Conservation (phyloP, 2,888 invertebrate genomes). For the Torymus auratus region DNA sequence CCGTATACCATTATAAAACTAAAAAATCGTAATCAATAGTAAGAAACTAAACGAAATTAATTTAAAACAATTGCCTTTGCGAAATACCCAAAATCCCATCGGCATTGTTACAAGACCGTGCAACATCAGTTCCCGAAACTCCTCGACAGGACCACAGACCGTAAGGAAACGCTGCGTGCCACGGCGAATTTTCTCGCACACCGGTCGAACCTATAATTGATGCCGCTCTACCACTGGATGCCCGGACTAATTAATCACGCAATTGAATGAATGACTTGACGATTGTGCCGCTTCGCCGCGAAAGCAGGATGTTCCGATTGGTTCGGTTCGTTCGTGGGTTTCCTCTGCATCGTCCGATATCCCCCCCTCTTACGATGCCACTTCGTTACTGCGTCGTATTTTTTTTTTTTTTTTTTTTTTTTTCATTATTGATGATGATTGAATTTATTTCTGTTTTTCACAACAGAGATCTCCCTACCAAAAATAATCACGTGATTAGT, state of each 20-base stretch:
- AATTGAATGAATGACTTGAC: constrained; percentile 53
- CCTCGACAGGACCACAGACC: too few relatives aligned
- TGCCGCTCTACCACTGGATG: constrained; percentile 8
- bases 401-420: not conserved
- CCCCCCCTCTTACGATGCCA: not conserved
- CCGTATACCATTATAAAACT: too few relatives aligned
- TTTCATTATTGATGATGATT: not conserved
- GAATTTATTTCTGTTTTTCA: too few relatives aligned
- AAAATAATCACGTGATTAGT: too few relatives aligned
- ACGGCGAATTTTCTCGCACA: constrained; percentile 37
- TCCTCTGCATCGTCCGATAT: not conserved
- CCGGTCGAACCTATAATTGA: constrained; percentile 44
- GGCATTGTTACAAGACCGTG: too few relatives aligned
- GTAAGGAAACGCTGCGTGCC: constrained; percentile 7
- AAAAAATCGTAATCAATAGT: too few relatives aligned
- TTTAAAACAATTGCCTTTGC: too few relatives aligned
- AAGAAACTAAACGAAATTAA: too few relatives aligned
- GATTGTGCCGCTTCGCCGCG: constrained; percentile 28
- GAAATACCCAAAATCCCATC: too few relatives aligned
- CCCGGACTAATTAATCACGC: constrained; percentile 38
- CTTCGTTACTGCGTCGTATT: not conserved
- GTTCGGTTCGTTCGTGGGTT: constrained; percentile 23
- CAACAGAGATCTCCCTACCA: too few relatives aligned
- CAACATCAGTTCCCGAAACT: too few relatives aligned
- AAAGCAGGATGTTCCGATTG: constrained; percentile 55